Evolutionary conservation across 2,113 vertebrate genomes (phyloP).

Genomic region (Tragelaphus buxtoni): DNA sequence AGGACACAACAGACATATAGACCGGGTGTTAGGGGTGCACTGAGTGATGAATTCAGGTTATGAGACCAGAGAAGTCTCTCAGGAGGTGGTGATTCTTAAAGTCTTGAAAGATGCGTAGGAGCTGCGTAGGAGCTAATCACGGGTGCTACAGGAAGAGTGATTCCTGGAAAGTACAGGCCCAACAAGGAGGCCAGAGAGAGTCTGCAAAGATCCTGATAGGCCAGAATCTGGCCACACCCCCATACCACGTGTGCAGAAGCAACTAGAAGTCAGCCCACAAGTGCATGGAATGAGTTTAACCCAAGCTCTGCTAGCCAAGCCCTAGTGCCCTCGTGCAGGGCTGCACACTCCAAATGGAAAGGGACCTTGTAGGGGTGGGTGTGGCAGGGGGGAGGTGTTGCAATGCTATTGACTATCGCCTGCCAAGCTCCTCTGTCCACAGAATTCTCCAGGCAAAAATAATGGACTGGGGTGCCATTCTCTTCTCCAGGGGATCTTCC

Average conservation of each 20-base stretch:
- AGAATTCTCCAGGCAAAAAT: background rate
- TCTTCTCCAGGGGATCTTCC: background rate
- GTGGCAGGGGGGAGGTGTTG: background rate
- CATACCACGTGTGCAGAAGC: background rate
- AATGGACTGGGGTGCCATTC: background rate
- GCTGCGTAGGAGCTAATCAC: background rate
- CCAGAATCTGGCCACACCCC: background rate
- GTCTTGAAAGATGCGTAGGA: background rate
- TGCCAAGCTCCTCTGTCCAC: background rate
- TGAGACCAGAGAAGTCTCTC: background rate
- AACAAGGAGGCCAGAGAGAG: background rate
- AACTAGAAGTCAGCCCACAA: background rate
- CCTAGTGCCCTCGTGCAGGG: background rate
- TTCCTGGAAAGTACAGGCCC: background rate
- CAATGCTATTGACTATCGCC: background rate
- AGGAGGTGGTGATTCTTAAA: background rate
- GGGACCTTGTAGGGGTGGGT: background rate
- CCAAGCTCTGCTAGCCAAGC: background rate
- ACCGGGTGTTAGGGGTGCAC: background rate
- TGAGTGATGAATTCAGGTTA: background rate
- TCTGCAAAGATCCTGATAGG: background rate
- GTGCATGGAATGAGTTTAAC: background rate
- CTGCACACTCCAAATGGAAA: background rate
- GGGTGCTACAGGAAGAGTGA: background rate
- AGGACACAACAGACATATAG: background rate